Base-by-base conservation (phyloP, 2,797 vertebrate genomes). In the Sebastes elongatus region DNA sequence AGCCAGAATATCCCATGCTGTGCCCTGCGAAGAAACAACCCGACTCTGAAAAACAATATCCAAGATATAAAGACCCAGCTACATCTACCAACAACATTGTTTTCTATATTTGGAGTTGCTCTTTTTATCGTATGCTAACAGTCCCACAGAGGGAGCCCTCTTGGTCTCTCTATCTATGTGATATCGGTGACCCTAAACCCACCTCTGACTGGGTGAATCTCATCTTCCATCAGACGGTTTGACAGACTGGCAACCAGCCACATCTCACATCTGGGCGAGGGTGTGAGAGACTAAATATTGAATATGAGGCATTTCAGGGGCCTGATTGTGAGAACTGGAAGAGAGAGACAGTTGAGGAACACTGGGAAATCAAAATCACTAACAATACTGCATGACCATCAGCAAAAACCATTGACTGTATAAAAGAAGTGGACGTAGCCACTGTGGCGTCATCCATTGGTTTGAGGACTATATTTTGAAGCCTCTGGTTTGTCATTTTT, bases 221-320 rank as follows among this genome's bases (percentile, higher is more conserved):
- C 52, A 64, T 25, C 83, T 60, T 73, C 52, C 6, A 28, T 68
- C 72, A 72, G 71, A 53, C 62, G 28, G 52, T 33, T 33, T 81
- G 74, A 83, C 53, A 80, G 23, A 33, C n/a, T 52, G 25, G 53
- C 63, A 71, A 38, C 16, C 3, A 13, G 70, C 49, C 62, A 55
- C 57, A 20, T 63, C 57, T 46, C 32, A 57, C 28, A 69, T 65
- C 52, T 46, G 62, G 30, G 6, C 0, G 4, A 53, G 18, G 28
- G 6, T 32, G 67, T 30, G 18, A 62, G 14, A 28, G 7, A 52
- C 38, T 60, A 7, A 59, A 65, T 65, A 59, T n/a, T 70, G 10
- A 46, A 33, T 28, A 8, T 11, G 28, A 64, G 35, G 18, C 16
- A 57, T 64, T n/a, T 52, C 35, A 22, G 18, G 42, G 33, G 11